These are phyloP conservation scores for Erpetoichthys calabaricus DNA, from an alignment of 2,797 vertebrate species.

Conservation along the genomic window DNA sequence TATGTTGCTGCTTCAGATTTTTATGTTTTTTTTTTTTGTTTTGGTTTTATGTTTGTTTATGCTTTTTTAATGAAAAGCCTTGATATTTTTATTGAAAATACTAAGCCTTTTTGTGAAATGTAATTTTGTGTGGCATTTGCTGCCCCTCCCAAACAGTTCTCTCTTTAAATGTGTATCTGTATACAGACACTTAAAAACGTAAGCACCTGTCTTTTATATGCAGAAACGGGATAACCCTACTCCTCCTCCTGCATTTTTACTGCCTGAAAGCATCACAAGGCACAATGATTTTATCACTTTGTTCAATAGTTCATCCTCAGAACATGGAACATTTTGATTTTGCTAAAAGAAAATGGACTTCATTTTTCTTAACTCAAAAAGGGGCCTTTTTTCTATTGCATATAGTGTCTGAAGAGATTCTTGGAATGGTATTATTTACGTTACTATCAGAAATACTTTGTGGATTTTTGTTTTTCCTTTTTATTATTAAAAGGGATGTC, in stretches of 20 bases:
- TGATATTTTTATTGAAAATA: slow-evolving; percentile 34
- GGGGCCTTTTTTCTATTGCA: slow-evolving; percentile 76
- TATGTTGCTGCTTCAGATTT: slow-evolving; percentile 77
- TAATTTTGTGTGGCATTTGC: slow-evolving; percentile 60
- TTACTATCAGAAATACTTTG: slow-evolving; percentile 56
- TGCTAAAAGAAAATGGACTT: slow-evolving; percentile 58
- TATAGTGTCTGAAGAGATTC: slow-evolving; percentile 70
- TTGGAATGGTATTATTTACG: slow-evolving; percentile 69
- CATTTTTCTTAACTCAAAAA: slow-evolving; percentile 79
- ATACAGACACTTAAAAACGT: slow-evolving; percentile 63
- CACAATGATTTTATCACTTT: slow-evolving; percentile 44
- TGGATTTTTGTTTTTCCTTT: slow-evolving; percentile 44
- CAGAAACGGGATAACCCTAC: slow-evolving; percentile 67
- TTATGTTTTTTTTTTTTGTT: slow-evolving; percentile 55
- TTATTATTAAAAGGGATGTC: slow-evolving; percentile 70
- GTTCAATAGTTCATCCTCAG: slow-evolving; percentile 56
- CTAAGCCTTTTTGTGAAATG: slow-evolving; percentile 50
- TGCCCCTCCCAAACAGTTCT: slow-evolving; percentile 42
- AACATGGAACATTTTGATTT: slow-evolving; percentile 53
- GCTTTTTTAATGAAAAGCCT: slow-evolving; percentile 42
- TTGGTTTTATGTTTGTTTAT: slow-evolving; percentile 55
- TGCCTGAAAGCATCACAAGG: slow-evolving; percentile 73
- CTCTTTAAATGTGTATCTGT: slow-evolving; percentile 40
- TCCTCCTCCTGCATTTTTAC: slow-evolving; percentile 69
- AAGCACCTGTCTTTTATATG: slow-evolving; percentile 58